Percentiles rank a stretch among this genome's conserved stretches.
Conservation (phyloP, 1,140 invertebrate genomes). For the Apis cerana region DNA sequence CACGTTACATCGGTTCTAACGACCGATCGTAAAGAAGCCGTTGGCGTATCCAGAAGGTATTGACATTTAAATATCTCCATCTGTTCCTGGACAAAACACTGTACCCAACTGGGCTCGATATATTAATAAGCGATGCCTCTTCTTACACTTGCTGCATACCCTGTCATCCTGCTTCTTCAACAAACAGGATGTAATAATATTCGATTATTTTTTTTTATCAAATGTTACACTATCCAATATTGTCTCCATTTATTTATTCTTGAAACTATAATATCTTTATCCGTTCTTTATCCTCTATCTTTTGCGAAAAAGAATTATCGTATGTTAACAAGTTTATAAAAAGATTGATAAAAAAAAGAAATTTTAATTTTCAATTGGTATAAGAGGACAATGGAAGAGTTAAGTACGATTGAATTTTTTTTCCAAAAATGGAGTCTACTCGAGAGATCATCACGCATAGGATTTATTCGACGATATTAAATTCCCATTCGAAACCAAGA, state of each 20-base stretch:
- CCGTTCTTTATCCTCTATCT: not conserved
- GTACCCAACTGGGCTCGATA: conserved; percentile 44
- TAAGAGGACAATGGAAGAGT: too few species aligned
- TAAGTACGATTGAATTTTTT: too few species aligned
- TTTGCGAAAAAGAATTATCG: too few species aligned
- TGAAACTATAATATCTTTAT: not conserved
- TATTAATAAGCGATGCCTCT: conserved; percentile 52
- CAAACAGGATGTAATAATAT: not conserved
- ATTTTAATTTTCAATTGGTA: too few species aligned
- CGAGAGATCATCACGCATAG: too few species aligned
- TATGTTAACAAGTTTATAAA: too few species aligned
- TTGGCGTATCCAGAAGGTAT: conserved; percentile 68
- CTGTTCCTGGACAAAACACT: conserved; percentile 61
- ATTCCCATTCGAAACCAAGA: too few species aligned
- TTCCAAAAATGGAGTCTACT: too few species aligned
- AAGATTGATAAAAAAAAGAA: too few species aligned
- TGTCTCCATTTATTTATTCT: not conserved
- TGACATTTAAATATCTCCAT: conserved; percentile 76
- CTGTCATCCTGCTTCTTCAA: not conserved
- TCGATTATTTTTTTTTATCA: not conserved
- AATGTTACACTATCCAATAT: not conserved
- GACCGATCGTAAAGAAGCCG: conserved; percentile 73
- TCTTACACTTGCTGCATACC: not conserved
- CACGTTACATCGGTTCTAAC: conserved; percentile 71
- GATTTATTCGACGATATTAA: too few species aligned